A percentile compares a stretch with the other conserved stretches of the same genome.
Evolutionary conservation across 2,113 vertebrate genomes (phyloP).

Genomic region (Crypturellus undulatus): DNA sequence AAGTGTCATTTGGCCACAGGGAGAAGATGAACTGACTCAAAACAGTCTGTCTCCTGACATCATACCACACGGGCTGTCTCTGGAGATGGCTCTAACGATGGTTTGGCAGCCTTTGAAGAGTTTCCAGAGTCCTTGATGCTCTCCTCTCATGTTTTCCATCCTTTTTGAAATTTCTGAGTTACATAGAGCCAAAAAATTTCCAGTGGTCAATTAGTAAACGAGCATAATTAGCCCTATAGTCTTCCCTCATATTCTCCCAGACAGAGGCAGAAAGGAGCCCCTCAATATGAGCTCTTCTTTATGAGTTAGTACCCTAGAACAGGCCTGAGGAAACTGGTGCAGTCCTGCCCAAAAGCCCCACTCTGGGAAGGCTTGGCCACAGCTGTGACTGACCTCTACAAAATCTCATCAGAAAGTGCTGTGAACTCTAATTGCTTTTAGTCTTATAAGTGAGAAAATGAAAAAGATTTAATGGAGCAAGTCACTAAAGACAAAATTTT

Average conservation of each 20-base stretch:
- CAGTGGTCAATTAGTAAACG: background rate
- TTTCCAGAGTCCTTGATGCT: background rate
- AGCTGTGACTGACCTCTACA: background rate
- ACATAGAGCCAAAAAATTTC: background rate
- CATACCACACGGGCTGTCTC: background rate
- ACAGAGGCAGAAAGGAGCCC: background rate
- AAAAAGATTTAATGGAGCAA: background rate
- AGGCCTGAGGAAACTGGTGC: background rate
- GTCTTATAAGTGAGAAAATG: background rate
- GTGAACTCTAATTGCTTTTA: background rate
- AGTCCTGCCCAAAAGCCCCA: background rate
- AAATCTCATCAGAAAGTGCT: background rate
- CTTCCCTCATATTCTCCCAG: background rate
- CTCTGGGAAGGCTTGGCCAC: background rate
- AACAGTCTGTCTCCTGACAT: background rate
- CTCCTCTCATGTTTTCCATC: background rate
- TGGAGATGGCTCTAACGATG: background rate
- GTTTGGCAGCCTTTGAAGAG: background rate
- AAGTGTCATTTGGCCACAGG: background rate
- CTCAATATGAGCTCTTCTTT: background rate
- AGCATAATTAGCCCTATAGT: background rate
- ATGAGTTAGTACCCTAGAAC: background rate
- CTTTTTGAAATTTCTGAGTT: background rate
- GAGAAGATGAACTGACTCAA: background rate
- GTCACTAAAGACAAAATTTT: conserved; percentile 11